phyloP scores from a whole-genome alignment of 2,888 invertebrate genomes.

The Meiosimyza platycephala region DNA sequence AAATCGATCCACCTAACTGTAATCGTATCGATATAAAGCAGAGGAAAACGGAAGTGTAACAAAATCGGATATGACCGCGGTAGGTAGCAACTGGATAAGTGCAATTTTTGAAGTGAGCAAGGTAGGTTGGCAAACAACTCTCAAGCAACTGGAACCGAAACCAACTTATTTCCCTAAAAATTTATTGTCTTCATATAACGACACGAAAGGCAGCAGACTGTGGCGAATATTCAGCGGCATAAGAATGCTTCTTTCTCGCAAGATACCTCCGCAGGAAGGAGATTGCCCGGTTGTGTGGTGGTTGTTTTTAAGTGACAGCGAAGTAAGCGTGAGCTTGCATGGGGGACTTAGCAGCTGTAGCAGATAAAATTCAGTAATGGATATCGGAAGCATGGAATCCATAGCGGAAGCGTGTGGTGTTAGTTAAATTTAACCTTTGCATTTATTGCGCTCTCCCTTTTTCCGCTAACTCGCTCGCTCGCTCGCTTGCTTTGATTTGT shows the following conservation, averaged over 20 bases:
- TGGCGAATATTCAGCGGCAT: not conserved
- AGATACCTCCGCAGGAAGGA: not conserved
- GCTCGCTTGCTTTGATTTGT: not conserved
- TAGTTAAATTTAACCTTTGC: constrained; percentile 28
- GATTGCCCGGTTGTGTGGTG: not conserved
- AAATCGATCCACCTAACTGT: not conserved
- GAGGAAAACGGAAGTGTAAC: constrained; percentile 1
- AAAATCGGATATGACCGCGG: constrained; percentile 1
- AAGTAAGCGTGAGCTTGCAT: not conserved
- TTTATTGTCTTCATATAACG: constrained; percentile 31
- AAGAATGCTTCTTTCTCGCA: not conserved
- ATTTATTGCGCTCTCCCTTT: not conserved
- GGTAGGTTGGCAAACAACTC: too few species aligned
- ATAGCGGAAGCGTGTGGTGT: constrained; percentile 16
- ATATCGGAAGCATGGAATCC: constrained; percentile 20
- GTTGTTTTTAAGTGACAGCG: not conserved
- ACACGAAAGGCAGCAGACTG: constrained; percentile 33
- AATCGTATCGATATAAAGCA: not conserved
- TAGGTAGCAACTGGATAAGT: not conserved
- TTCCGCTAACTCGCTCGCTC: not conserved
- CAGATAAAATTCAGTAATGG: constrained; percentile 2
- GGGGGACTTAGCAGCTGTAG: not conserved
- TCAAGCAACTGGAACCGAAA: too few species aligned
- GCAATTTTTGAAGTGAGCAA: not conserved
- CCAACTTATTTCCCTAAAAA: constrained; percentile 10